Evolutionary conservation across 1,140 invertebrate genomes (phyloP).

Genomic region (Cardiocondyla obscurior): DNA sequence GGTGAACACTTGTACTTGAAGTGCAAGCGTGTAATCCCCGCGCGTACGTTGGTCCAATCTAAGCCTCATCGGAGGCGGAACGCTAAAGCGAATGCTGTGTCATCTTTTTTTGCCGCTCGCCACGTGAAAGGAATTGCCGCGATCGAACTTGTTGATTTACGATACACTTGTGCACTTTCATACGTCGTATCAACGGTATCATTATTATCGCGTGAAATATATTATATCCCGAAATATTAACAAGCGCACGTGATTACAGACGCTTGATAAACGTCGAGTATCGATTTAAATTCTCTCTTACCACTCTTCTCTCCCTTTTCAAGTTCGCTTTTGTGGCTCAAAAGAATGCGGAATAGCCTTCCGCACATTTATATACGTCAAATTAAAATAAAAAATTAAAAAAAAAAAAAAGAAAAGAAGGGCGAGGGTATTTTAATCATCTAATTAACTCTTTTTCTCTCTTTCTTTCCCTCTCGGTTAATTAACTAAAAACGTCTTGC

Average conservation of each 20-base stretch:
- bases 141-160: constrained; percentile 11
- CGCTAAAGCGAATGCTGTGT: constrained; percentile 22
- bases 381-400: not conserved
- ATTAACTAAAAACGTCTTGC: not conserved
- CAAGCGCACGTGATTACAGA: not conserved
- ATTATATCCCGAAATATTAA: not conserved
- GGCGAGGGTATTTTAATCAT: not conserved
- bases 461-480: not conserved
- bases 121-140: constrained; percentile 17
- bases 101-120: constrained; percentile 13
- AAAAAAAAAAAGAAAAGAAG: too few relatives aligned
- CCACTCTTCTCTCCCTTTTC: not conserved
- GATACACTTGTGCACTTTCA: not conserved
- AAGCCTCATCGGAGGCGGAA: constrained; percentile 25
- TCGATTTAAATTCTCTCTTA: not conserved
- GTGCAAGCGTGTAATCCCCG: constrained; percentile 46
- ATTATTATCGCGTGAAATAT: not conserved
- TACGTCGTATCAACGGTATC: not conserved
- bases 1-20: constrained; percentile 83
- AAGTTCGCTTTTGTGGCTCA: not conserved
- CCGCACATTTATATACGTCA: not conserved
- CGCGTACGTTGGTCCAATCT: constrained; percentile 9
- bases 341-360: not conserved
- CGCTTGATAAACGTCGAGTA: not conserved
- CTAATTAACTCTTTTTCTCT: too few relatives aligned